Conservation (phyloP, 2,797 vertebrate genomes). For the Chloroceryle amazona region DNA sequence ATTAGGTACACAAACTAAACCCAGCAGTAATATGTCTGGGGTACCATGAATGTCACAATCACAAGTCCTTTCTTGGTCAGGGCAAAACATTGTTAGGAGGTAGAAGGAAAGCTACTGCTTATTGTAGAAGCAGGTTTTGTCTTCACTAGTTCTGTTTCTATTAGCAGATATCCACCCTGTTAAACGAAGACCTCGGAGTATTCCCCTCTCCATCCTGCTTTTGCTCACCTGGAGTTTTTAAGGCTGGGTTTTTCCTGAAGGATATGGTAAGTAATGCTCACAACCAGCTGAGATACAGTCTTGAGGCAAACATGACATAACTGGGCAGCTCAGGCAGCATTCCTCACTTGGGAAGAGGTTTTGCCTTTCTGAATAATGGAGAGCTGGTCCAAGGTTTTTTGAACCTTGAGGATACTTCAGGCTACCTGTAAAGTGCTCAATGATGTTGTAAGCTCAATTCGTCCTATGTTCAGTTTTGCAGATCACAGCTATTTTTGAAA, state of each 20-base stretch:
- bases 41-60: slow-evolving; percentile 8
- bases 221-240: neutral
- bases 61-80: neutral
- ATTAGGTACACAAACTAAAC: slow-evolving; percentile 51
- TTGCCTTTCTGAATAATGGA: neutral
- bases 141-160: neutral
- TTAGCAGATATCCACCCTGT: neutral
- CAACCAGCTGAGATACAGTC: neutral
- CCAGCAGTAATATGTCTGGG: neutral
- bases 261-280: neutral
- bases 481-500: neutral
- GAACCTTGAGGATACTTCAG: neutral
- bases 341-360: neutral
- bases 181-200: neutral
- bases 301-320: neutral
- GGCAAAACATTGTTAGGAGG: neutral
- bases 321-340: neutral
- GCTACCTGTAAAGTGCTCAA: neutral
- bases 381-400: neutral
- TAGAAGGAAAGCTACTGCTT: neutral
- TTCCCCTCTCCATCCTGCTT: neutral
- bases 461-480: neutral
- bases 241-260: neutral
- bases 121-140: neutral
- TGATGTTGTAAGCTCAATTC: fast-evolving